Evolutionary conservation across 2,888 invertebrate species (phyloP).

Genomic region (Acronicta psi): DNA sequence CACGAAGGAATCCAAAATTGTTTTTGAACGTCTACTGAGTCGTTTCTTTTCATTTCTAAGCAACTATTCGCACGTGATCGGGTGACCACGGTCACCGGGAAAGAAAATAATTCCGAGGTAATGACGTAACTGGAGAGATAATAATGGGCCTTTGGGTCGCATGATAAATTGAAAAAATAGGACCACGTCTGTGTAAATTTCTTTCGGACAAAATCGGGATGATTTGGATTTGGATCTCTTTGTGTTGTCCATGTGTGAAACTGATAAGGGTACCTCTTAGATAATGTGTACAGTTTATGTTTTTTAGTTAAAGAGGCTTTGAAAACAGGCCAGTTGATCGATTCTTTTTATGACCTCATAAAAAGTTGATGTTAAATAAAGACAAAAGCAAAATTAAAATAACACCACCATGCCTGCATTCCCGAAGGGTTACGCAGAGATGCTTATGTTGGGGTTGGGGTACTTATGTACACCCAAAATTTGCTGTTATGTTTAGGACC

Average conservation of each 20-base stretch:
- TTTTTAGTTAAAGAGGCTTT: too few relatives aligned
- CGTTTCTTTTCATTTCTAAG: constrained; percentile 26
- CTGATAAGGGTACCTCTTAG: background rate
- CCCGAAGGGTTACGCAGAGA: too few relatives aligned
- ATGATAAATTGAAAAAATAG: constrained; percentile 55
- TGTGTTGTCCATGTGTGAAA: constrained; percentile 13
- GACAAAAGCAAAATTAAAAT: too few relatives aligned
- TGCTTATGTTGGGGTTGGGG: too few relatives aligned
- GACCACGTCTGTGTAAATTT: constrained; percentile 43
- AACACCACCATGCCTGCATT: too few relatives aligned
- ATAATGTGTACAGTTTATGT: background rate
- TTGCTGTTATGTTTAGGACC: too few relatives aligned
- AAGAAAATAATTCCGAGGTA: constrained; percentile 55
- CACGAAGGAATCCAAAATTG: constrained; percentile 32
- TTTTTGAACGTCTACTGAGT: constrained; percentile 29
- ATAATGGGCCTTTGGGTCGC: constrained; percentile 45
- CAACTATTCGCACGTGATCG: constrained; percentile 51
- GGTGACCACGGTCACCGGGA: constrained; percentile 26
- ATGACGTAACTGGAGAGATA: constrained; percentile 55
- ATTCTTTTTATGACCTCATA: too few relatives aligned
- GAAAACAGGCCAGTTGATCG: too few relatives aligned
- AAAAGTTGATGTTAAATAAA: too few relatives aligned
- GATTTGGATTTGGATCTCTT: constrained; percentile 28
- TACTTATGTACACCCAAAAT: too few relatives aligned
- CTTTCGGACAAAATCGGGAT: constrained; percentile 19